Evolutionary conservation across 2,888 invertebrate species (phyloP).

Genomic region (Nephrocerus scutellatus): DNA sequence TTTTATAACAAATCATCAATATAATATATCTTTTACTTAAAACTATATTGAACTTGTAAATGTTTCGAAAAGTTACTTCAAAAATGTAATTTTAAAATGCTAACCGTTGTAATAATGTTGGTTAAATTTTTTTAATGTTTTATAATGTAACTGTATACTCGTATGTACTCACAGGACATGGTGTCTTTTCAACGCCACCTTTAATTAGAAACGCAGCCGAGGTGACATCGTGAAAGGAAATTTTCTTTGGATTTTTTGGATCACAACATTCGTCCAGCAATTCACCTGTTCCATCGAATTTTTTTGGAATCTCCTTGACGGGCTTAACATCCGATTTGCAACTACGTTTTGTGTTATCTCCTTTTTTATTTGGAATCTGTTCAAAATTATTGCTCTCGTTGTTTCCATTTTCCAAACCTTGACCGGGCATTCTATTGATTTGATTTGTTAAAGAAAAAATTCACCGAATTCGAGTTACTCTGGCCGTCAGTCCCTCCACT

Average conservation of each 20-base stretch:
- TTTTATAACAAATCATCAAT: background rate
- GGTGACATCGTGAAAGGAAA: slow-evolving; percentile 79
- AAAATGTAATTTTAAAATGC: slow-evolving; percentile 3
- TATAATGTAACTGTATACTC: background rate
- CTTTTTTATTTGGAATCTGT: too few relatives aligned
- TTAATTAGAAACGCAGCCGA: slow-evolving; percentile 85
- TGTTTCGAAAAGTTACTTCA: background rate
- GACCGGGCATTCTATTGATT: too few relatives aligned
- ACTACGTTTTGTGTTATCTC: too few relatives aligned
- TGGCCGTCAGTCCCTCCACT: too few relatives aligned
- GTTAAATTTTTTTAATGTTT: background rate
- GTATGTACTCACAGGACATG: slow-evolving; percentile 60
- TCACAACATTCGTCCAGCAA: slow-evolving; percentile 55
- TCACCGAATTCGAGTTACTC: too few relatives aligned
- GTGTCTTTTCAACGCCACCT: slow-evolving; percentile 73
- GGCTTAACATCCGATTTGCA: too few relatives aligned
- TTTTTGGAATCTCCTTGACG: too few relatives aligned
- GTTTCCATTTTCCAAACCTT: too few relatives aligned
- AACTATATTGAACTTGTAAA: background rate
- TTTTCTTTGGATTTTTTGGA: slow-evolving; percentile 60
- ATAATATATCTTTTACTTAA: background rate
- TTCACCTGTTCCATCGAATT: slow-evolving; percentile 25
- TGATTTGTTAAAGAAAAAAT: too few relatives aligned
- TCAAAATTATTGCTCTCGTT: too few relatives aligned
- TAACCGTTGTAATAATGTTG: slow-evolving; percentile 1